Percentiles rank a stretch among this genome's conserved stretches.
Conservation (phyloP, 1,140 invertebrate genomes). For the Drosophila takahashii region DNA sequence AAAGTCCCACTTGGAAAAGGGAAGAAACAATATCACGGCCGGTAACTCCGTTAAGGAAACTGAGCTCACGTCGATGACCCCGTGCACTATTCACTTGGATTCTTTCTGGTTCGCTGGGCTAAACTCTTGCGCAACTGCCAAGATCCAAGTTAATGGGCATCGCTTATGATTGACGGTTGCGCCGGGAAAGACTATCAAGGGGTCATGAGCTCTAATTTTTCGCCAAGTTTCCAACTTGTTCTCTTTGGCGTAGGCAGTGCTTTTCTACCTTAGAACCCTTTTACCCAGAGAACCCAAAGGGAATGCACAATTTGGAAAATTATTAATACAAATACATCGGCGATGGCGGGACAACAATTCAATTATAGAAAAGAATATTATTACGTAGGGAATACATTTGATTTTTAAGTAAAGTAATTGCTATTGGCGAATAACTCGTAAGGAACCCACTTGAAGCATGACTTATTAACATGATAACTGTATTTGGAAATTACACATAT, state of each 20-base stretch:
- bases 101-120: slow-evolving; percentile 69
- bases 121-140: slow-evolving; percentile 54
- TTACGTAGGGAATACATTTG: slow-evolving; percentile 17
- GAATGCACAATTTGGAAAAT: slow-evolving; percentile 25
- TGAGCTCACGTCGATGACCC: slow-evolving; percentile 62
- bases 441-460: slow-evolving; percentile 53
- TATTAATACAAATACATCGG: slow-evolving; percentile 27
- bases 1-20: slow-evolving; percentile 25
- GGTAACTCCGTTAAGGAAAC: slow-evolving; percentile 28
- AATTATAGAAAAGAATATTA: slow-evolving; percentile 31
- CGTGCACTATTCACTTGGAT: slow-evolving; percentile 48
- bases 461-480: slow-evolving; percentile 49
- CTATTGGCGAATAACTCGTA: slow-evolving; percentile 48
- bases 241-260: slow-evolving; percentile 6
- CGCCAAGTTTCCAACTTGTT: slow-evolving; percentile 19
- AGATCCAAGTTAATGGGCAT: slow-evolving; percentile 70
- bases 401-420: background rate
- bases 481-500: slow-evolving; percentile 29
- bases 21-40: slow-evolving; percentile 34
- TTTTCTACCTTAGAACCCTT: background rate
- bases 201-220: slow-evolving; percentile 70
- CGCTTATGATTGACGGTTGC: slow-evolving; percentile 70
- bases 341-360: slow-evolving; percentile 19
- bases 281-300: background rate
- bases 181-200: slow-evolving; percentile 59